Base-by-base conservation (phyloP, 2,113 vertebrate species). In the Malaclemys terrapin region DNA sequence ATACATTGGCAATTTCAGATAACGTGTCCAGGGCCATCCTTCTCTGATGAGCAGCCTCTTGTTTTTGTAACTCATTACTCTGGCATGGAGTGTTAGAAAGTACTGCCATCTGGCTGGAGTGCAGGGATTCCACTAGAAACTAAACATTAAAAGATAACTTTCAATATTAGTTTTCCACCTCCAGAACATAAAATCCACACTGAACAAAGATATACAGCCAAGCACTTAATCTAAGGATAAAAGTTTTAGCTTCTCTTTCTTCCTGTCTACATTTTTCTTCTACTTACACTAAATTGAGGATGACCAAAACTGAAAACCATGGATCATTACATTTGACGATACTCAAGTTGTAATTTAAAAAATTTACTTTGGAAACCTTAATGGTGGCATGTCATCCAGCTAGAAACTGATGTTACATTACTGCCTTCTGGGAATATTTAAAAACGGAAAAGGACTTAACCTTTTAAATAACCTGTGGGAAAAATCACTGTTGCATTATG, bases 121-220 rank as follows among this genome's bases (percentile, higher is more conserved):
- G 99, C 22, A 99, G 98, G 1, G 99, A 99, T 98, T 99, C 99
- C 94, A 99, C 99, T 93, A 99, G 97, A 98, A 99, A 99, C 99
- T 99, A 93, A 95, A 49, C 42, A 97, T 49, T 47, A 96, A 96
- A 9, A 96, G 94, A 92, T 1, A n/a, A 2, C 25, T 88, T 86
- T 91, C 22, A 88, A 13, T 91, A 52, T 91, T 88, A 96, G 22
- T 95, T 96, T 84, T 50, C 45, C 5, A 7, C 56, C 65, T 56
- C 53, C 86, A 84, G 85, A 85, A 91, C 80, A 35, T 27, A 83
- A 85, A 87, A 52, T 49, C 12, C 59, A 47, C 42, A 88, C 31
- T 56, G 83, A 52, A 57, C 29, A 89, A 25, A 82, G 54, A 80
- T 91, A 50, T 42, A 87, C 62, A 4, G 91, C 14, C 87, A 22